Base-by-base conservation (phyloP, 2,888 invertebrate genomes). In the Aspidiotus rigidus region DNA sequence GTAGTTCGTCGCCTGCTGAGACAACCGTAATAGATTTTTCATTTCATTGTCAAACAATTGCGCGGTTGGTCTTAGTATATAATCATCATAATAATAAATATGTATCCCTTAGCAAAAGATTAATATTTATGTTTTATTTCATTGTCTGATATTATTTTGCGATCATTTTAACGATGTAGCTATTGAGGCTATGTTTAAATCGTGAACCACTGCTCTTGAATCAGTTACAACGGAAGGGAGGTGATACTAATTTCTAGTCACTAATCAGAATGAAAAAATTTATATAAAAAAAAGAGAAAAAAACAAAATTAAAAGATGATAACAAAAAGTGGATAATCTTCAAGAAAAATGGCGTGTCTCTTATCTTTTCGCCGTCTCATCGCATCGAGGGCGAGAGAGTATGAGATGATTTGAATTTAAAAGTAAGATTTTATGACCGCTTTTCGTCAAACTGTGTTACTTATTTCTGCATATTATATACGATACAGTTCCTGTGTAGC, bases 181-280 rank as follows among this genome's bases (percentile, higher is more conserved):
- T 28, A 28, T 28, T 28, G 28, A 28, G 28, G 28, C 28, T 49
- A 11, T 2, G 49, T 49, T n/a, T 11, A 3, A 6, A 13, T 49
- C 49, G 49, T 49, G 6, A 49, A 49, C 49, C 11, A 49, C 49
- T 28, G 49, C n/a, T 13, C 49, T 49, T n/a, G 49, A 49, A 3
- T 49, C 49, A 49, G 49, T 49, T 49, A 49, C 49, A 49, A 13
- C 49, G 49, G 49, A 49, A n/a, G 49, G 49, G 49, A 11, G 49
- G 49, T 49, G 49, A 49, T 13, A n/a, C 49, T 49, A 49, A 49
- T 49, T 49, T 49, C 49, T 49, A 49, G 49, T 49, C 49, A 49
- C 49, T 13, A 13, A 13, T 49, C 49, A 13, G n/a, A 49, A 49
- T 49, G 11, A n/a, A 49, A 49, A 49, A 11, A 28, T 28, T 3